Conservation (phyloP, 2,797 vertebrate genomes). For the Intellagama lesueurii region DNA sequence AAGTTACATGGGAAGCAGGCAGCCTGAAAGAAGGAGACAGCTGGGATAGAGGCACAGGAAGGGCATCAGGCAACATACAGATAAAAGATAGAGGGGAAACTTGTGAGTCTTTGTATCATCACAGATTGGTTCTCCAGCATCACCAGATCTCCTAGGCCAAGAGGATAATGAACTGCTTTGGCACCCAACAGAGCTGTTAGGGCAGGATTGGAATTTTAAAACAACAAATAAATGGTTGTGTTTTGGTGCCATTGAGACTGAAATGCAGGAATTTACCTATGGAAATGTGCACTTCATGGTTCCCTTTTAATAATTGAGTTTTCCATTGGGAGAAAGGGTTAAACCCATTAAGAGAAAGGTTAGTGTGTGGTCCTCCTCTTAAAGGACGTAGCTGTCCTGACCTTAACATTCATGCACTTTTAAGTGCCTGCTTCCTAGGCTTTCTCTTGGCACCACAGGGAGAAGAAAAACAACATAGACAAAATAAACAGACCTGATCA, state of each 20-base stretch:
- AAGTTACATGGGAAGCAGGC: not conserved
- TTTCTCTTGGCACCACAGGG: not conserved
- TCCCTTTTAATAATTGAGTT: not conserved
- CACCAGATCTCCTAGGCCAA: not conserved
- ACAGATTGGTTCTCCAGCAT: not conserved
- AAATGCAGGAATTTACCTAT: no score
- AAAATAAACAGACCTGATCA: constrained; percentile 12
- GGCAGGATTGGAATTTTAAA: no score
- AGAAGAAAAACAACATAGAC: not conserved
- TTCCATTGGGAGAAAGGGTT: not conserved
- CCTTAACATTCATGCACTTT: constrained; percentile 15
- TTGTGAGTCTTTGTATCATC: not conserved
- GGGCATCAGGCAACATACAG: not conserved
- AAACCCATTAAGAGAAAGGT: not conserved
- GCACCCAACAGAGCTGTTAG: not conserved
- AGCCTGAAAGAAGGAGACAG: not conserved
- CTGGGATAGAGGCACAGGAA: not conserved
- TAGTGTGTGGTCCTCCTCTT: not conserved
- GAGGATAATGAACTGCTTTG: not conserved
- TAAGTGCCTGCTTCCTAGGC: not conserved
- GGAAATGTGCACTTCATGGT: not conserved
- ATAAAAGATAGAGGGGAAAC: not conserved
- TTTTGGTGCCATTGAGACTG: no score
- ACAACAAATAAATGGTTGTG: no score
- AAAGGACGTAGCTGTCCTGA: not conserved